Evolutionary conservation across 2,888 invertebrate species (phyloP), one percentile per base, ranked within the genome.

Genomic region (Agrypnus murinus): DNA sequence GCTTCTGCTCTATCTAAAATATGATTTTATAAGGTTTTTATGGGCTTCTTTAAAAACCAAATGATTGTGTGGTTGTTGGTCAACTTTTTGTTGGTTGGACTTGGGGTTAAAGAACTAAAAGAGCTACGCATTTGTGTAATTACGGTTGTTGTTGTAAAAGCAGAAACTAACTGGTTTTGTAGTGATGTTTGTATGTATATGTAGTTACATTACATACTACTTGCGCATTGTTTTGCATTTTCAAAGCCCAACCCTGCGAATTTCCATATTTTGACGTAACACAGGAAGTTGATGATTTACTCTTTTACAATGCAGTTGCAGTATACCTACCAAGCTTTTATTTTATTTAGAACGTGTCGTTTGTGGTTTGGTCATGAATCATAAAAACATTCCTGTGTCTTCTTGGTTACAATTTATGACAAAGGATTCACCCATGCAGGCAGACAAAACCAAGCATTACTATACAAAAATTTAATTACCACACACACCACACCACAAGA

Each of bases 281-380:
- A 50, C 59, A 66, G 66, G 66, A 66, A 67, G 67, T 67, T 34
- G 32, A 60, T 67, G 60, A 67, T 60, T 60, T 65, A 69, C 57
- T 57, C 34, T 65, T 50, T 64, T 64, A 69, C 65, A 65, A 69
- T 65, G 53, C 58, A 69, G 58, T 65, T 65, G 64, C 69, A 69
- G 58, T 53, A n/a, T n/a, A n/a, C n/a, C n/a, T n/a, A 59, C 45
- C 69, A 62, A 36, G 40, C 45, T 57, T 59, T 48, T 50, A 65
- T 59, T 69, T 66, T 50, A 19, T 65, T 64, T 40, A 58, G 32
- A 38, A 58, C 60, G 58, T 69, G 69, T 69, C 64, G 50, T 63
- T 69, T 69, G 69, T 19, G 65, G 69, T 65, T 64, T 59, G 36
- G 40, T 40, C 38, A 19, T 69, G 63, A 69, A 45, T 67, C 60